These are phyloP conservation scores for Catostomus latipinnis DNA, from an alignment of 2,797 vertebrate species.

Conservation along the genomic window DNA sequence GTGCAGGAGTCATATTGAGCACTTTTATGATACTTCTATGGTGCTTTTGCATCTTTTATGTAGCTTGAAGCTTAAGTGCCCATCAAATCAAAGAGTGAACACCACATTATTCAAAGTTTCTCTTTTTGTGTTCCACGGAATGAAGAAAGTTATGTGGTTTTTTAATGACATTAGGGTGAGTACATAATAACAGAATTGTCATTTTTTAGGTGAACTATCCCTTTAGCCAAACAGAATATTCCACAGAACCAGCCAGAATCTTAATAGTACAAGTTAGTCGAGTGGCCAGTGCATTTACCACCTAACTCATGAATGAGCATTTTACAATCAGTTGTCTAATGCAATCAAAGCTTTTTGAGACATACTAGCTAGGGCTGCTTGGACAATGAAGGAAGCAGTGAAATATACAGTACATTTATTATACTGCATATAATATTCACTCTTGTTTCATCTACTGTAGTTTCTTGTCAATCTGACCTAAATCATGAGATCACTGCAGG, in stretches of 20 bases:
- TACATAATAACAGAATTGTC: no score
- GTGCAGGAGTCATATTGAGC: no score
- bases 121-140: no score
- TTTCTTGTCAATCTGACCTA: neutral
- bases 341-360: constrained; percentile 8
- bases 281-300: constrained; percentile 15
- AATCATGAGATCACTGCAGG: constrained; percentile 1
- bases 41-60: no score
- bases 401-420: constrained; percentile 11
- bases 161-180: no score
- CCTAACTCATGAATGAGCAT: constrained; percentile 2
- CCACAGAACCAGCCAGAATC: neutral
- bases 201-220: no score
- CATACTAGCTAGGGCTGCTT: neutral
- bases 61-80: no score
- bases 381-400: neutral
- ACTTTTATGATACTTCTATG: no score
- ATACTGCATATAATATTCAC: neutral
- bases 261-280: neutral
- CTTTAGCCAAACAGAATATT: neutral
- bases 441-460: neutral
- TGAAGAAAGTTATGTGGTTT: no score
- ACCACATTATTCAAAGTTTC: no score
- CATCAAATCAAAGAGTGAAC: no score
- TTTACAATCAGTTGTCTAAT: constrained; percentile 22